Conservation (phyloP, 2,888 invertebrate genomes). For the Papilio elwesi region DNA sequence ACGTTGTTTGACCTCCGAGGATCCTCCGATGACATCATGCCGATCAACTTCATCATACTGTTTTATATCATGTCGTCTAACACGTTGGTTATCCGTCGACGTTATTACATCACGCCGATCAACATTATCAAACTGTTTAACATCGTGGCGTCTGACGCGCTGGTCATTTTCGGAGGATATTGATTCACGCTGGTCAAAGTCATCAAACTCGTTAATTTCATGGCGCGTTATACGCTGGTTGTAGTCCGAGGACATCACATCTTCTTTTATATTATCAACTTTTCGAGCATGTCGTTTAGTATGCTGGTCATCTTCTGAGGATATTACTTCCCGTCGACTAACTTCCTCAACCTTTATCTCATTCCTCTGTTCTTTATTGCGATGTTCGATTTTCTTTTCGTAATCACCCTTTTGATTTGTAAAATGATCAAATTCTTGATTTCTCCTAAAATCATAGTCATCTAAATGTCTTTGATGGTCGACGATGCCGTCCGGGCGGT, state of each 20-base stretch:
- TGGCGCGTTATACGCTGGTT: background rate
- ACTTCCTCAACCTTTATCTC: conserved; percentile 52
- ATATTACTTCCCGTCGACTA: conserved; percentile 48
- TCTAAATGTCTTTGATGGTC: conserved; percentile 71
- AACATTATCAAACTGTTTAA: conserved; percentile 9
- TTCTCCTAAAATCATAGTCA: conserved; percentile 57
- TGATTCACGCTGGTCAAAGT: background rate
- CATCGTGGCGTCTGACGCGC: conserved; percentile 8
- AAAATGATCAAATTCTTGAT: conserved; percentile 39
- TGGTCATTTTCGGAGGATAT: conserved; percentile 9
- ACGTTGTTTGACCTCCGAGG: conserved; percentile 2
- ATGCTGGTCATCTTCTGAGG: conserved; percentile 40
- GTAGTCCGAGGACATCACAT: background rate
- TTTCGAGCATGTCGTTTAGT: background rate
- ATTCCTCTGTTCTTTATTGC: conserved; percentile 43
- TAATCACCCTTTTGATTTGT: conserved; percentile 40
- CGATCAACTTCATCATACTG: conserved; percentile 8
- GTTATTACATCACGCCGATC: background rate
- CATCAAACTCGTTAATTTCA: conserved; percentile 12
- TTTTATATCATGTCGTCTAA: background rate
- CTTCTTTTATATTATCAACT: background rate
- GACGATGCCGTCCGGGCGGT: conserved; percentile 60
- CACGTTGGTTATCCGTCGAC: background rate
- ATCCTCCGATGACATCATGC: background rate
- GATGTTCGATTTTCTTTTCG: conserved; percentile 10